Evolutionary conservation across 2,113 vertebrate species (phyloP), one percentile per base, ranked within the genome.

Genomic region (zebrafish (Danio rerio)): DNA sequence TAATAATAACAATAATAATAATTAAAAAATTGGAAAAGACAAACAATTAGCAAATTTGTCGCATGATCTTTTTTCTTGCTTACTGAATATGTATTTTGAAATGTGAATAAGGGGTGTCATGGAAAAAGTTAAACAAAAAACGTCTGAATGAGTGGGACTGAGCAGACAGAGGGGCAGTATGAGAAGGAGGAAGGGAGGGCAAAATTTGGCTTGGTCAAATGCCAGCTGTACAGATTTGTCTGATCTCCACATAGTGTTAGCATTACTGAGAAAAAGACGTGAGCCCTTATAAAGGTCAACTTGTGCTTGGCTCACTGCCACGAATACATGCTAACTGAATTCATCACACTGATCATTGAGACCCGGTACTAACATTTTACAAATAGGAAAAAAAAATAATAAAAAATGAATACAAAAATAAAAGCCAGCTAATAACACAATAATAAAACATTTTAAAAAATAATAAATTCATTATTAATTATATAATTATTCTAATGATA

Each of bases 141-240:
- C 58, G 10, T 13, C 69, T 66, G 47, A 66, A 50, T 61, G 63
- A 52, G 12, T 52, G 42, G 18, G 62, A 65, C 59, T 49, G 31
- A 70, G 76, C 70, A 70, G 40, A 86, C 55, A 71, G 74, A 74
- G 45, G 52, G 70, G 31, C 55, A 83, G 77, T 76, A 71, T 80
- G 58, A n/a, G 61, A 58, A 49, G 56, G 63, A 80, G 80, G 58
- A 55, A 83, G 49, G 73, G 65, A 45, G 65, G 11, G 45, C 50
- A 86, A 21, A 13, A 78, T 83, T 81, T 83, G 58, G 58, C n/a
- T 83, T 83, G 85, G 78, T 83, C 59, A 42, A 31, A 49, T 63
- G 81, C 85, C 78, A 83, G 47, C 47, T 61, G 15, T 66, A 80
- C 69, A 56, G 71, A 77, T 80, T 58, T 68, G 65, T 55, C 16